Evolutionary conservation across 2,113 vertebrate genomes (phyloP).

Genomic region (Poeciliopsis occidentalis): DNA sequence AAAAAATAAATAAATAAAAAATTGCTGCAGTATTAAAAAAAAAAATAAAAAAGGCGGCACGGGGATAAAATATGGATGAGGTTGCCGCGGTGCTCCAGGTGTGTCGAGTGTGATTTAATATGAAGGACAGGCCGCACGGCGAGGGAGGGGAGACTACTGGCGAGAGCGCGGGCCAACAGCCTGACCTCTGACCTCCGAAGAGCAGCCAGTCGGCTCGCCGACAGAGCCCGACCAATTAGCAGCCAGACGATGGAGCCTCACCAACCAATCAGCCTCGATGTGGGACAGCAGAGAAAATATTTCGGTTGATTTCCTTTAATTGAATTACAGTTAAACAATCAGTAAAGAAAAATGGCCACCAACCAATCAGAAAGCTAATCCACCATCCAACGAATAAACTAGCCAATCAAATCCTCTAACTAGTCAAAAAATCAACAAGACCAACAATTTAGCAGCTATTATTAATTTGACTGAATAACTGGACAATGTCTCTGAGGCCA

Average conservation of each 20-base stretch:
- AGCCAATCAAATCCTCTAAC: not conserved
- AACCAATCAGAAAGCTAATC: no score
- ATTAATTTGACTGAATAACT: no score
- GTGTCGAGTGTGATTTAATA: conserved; percentile 97
- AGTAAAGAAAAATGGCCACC: not conserved
- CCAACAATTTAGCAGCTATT: no score
- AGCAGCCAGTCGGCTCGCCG: conserved; percentile 87
- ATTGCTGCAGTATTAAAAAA: conserved; percentile 91
- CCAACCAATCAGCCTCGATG: conserved; percentile 84
- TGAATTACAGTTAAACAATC: not conserved
- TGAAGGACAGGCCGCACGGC: conserved; percentile 73
- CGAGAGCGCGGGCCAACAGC: conserved; percentile 80
- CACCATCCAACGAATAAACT: no score
- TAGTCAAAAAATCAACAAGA: not conserved
- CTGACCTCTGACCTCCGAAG: conserved; percentile 86
- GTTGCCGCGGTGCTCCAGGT: conserved; percentile 85
- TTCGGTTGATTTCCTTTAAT: not conserved
- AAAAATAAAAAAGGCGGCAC: conserved; percentile 82
- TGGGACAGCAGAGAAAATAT: no score
- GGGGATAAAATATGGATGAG: conserved; percentile 98
- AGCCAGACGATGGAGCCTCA: conserved; percentile 68
- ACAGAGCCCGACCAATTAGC: conserved; percentile 20
- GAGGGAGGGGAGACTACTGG: conserved; percentile 85
- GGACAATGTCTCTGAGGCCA: no score
- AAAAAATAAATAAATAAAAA: conserved; percentile 83